phyloP scores from a whole-genome alignment of 2,797 vertebrate genomes.

The Sebastolobus altivelis region DNA sequence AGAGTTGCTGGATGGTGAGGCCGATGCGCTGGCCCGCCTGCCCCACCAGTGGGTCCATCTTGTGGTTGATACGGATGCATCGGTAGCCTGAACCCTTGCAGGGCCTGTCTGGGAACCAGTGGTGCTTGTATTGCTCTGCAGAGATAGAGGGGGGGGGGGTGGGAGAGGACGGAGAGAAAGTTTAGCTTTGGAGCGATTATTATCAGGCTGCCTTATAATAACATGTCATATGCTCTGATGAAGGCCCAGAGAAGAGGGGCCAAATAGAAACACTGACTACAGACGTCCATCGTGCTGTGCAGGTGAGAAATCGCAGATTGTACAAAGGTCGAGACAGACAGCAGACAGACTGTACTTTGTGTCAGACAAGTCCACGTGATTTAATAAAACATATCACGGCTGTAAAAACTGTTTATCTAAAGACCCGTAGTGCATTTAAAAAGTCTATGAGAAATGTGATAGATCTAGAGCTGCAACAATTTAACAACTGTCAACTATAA shows the following conservation, averaged over 20 bases:
- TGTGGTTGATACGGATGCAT: constrained; percentile 98
- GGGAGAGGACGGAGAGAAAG: background rate
- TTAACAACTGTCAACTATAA: too few relatives aligned
- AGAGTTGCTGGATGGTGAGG: constrained; percentile 96
- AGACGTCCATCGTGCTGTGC: background rate
- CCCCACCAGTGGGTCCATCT: constrained; percentile 97
- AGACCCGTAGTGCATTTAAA: background rate
- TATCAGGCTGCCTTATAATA: background rate
- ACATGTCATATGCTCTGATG: background rate
- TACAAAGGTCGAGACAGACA: constrained; percentile 27
- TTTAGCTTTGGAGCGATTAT: constrained; percentile 17
- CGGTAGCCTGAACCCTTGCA: constrained; percentile 96
- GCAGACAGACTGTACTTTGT: constrained; percentile 20
- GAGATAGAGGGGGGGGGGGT: constrained; percentile 25
- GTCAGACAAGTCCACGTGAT: background rate
- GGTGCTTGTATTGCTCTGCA: constrained; percentile 97
- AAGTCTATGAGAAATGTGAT: background rate
- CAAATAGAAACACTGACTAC: background rate
- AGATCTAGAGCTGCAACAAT: background rate
- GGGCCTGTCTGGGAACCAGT: constrained; percentile 97
- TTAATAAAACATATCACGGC: background rate
- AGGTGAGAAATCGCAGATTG: background rate
- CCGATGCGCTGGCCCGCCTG: constrained; percentile 95
- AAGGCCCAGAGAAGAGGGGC: background rate
- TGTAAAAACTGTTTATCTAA: background rate